Evolutionary conservation across 2,113 vertebrate genomes (phyloP).

Genomic region (Ibidorhyncha struthersii): DNA sequence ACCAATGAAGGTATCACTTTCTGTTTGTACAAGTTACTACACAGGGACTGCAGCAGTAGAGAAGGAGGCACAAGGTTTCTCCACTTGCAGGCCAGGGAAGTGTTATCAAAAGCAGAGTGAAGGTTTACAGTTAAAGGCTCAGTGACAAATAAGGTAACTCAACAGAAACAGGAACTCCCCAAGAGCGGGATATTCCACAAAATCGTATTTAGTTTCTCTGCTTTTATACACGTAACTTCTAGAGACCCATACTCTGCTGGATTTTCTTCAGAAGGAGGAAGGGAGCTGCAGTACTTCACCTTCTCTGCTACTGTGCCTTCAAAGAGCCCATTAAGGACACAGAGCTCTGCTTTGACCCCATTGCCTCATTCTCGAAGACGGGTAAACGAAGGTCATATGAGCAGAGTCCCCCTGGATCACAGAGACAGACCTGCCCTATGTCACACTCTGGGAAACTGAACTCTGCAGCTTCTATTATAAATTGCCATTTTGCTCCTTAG

Average conservation of each 20-base stretch:
- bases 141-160: not conserved
- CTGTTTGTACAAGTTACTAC: not conserved
- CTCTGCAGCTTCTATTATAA: not conserved
- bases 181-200: not conserved
- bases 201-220: not conserved
- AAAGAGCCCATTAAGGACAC: not conserved
- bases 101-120: not conserved
- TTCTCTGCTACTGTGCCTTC: not conserved
- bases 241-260: not conserved
- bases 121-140: not conserved
- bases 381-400: not conserved
- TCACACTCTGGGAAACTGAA: not conserved
- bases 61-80: not conserved
- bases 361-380: not conserved
- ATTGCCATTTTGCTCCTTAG: not conserved
- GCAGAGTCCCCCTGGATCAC: not conserved
- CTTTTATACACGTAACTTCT: not conserved
- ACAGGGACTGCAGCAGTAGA: not conserved
- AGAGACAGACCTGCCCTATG: not conserved
- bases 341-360: conserved; percentile 12
- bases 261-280: conserved; percentile 19
- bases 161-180: not conserved
- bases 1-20: not conserved
- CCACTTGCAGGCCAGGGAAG: not conserved
- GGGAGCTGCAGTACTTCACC: not conserved